Percentiles rank a stretch among this genome's conserved stretches.
These are phyloP conservation scores for Poecilus cupreus DNA, from an alignment of 2,888 invertebrate genomes.

Conservation along the genomic window DNA sequence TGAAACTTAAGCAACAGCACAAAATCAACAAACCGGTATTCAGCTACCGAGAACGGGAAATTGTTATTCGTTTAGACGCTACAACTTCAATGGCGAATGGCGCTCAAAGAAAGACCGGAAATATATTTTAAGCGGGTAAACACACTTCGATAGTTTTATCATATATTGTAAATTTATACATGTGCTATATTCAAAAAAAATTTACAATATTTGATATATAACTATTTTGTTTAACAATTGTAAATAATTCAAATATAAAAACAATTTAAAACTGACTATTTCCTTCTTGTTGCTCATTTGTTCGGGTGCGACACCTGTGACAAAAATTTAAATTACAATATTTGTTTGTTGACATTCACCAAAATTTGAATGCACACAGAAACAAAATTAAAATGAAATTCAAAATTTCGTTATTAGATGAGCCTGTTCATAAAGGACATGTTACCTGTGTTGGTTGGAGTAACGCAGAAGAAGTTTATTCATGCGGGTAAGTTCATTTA, in stretches of 20 bases:
- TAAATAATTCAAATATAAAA: too few relatives aligned
- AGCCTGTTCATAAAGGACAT: conserved; percentile 84
- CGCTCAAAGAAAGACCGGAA: conserved; percentile 47
- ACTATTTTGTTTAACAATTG: too few relatives aligned
- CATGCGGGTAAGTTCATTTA: conserved; percentile 81
- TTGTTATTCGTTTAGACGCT: conserved; percentile 5
- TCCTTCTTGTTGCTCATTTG: not conserved
- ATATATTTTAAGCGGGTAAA: conserved; percentile 35
- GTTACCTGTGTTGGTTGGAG: conserved; percentile 96
- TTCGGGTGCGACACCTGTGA: conserved; percentile 18
- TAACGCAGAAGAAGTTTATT: conserved; percentile 94
- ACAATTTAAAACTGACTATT: not conserved
- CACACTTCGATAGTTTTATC: not conserved
- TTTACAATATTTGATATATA: too few relatives aligned
- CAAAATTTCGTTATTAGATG: conserved; percentile 86
- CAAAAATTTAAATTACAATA: not conserved
- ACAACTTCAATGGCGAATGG: conserved; percentile 43
- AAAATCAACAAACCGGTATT: not conserved
- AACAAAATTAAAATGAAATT: conserved; percentile 80
- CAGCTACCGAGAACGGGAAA: not conserved
- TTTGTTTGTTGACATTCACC: conserved; percentile 21
- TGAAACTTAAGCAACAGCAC: not conserved
- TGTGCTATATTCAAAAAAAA: too few relatives aligned
- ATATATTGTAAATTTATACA: not conserved
- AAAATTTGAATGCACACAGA: not conserved